Base-by-base conservation (phyloP, 1,140 invertebrate genomes). In the Cyclargus thomasi region DNA sequence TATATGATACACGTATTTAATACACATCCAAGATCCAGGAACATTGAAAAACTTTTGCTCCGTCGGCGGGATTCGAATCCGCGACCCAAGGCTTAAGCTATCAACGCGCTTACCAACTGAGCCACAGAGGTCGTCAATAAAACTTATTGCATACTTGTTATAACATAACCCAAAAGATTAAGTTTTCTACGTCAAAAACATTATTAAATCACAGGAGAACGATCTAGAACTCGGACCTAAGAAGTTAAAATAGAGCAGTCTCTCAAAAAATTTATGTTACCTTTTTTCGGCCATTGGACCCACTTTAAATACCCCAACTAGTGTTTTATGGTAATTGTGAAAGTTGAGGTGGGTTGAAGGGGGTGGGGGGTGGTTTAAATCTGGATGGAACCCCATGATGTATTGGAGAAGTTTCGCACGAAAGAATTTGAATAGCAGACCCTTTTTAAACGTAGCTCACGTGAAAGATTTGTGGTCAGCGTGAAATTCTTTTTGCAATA, bases 291-390 rank as follows among this genome's bases (percentile, higher is more conserved):
- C 14, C 39, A 16, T 47, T 47, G 29, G 29, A 29, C 29, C 39
- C 14, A 47, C 39, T 59, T 59, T 20, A 59, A 59, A 20, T 59
- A 20, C 55, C 10, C 18, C 55, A 20, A 1, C 18, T 18, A 21
- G 18, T 59, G 55, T 59, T 59, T 59, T 59, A 59, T 59, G 55
- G 21, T 59, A 59, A 59, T 59, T 59, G 55, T 18, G 55, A 7
- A 59, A 59, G 55, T 59, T 59, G 18, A 2, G 55, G n/a, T n/a
- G 3, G 55, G 20, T 29, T 7, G 29, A 29, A 29, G 5, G 29
- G 29, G 29, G 29, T 29, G 29, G 29, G 5, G 5, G 29, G 0
- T 4, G 20, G 55, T 17, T 59, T 59, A 20, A 59, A 59, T 59
- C 55, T 59, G 55, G 2, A 59, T 7, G 17, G 55, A 17, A 20